Percentiles rank a stretch among this genome's conserved stretches.
phyloP scores from a whole-genome alignment of 2,888 invertebrate genomes.

The Rutpela maculata region DNA sequence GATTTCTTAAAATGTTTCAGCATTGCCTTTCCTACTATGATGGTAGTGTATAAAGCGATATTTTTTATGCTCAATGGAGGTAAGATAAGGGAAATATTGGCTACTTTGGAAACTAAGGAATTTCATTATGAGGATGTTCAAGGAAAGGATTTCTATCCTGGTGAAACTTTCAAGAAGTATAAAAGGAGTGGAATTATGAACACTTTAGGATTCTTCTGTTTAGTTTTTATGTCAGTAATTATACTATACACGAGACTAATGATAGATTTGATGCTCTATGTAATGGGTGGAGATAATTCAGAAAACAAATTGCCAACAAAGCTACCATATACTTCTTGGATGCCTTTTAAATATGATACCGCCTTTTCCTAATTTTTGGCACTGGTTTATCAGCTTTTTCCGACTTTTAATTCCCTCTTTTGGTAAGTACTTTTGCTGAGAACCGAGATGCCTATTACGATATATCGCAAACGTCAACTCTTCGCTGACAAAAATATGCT shows the following conservation, averaged over 20 bases:
- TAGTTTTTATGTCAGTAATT: neutral
- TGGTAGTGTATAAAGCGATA: neutral
- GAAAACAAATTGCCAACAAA: neutral
- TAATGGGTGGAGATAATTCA: neutral
- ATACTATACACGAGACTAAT: neutral
- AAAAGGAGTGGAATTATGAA: neutral
- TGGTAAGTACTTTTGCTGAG: neutral
- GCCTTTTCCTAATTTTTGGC: neutral
- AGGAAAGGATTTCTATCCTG: neutral
- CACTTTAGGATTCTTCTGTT: neutral
- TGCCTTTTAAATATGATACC: neutral
- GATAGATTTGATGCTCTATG: neutral
- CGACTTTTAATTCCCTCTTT: neutral
- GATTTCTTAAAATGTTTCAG: neutral
- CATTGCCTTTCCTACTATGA: neutral
- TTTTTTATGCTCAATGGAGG: neutral
- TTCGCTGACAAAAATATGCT: no score
- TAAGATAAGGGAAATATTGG: neutral
- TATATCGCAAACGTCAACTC: no score
- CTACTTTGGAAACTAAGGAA: neutral
- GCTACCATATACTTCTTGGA: neutral
- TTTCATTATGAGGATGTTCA: neutral
- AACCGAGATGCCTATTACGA: neutral
- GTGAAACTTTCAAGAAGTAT: neutral
- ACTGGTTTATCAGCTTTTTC: neutral